Evolutionary conservation across 2,113 vertebrate species (phyloP).

Genomic region (Aldabrachelys gigantea): DNA sequence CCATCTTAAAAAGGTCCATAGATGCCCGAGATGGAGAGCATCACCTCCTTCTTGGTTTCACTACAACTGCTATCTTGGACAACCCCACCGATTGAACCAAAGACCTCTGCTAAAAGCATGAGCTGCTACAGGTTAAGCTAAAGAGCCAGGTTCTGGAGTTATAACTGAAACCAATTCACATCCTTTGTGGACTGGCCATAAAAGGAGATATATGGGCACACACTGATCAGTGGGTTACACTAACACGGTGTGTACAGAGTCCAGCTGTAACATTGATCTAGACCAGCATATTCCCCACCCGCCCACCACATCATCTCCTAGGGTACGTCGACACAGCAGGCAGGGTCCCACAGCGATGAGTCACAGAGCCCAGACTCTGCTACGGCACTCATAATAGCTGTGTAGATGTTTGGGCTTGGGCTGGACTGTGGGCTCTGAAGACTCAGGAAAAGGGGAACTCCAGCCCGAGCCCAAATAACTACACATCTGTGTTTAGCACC

Average conservation of each 20-base stretch:
- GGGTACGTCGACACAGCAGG: rapidly evolving
- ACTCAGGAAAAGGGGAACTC: not conserved
- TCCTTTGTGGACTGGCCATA: rapidly evolving
- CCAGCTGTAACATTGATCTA: rapidly evolving
- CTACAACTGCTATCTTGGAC: conserved; percentile 12
- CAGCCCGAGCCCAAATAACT: not conserved
- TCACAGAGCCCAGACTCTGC: too few species aligned
- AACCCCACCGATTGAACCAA: not conserved
- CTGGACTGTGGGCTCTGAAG: not conserved
- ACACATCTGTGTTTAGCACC: not conserved
- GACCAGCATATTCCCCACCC: not conserved
- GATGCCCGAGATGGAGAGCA: not conserved
- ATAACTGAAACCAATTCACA: not conserved
- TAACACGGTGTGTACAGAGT: not conserved
- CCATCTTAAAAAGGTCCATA: rapidly evolving
- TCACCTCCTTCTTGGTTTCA: not conserved
- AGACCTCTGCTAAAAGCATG: not conserved
- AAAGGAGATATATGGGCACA: not conserved
- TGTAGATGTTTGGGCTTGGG: not conserved
- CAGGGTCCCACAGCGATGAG: not conserved
- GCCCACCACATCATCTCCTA: rapidly evolving
- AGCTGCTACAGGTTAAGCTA: not conserved
- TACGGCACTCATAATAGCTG: not conserved
- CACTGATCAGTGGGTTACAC: not conserved
- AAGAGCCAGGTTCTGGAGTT: not conserved